These are phyloP conservation scores for Pocillopora verrucosa DNA, from an alignment of 64 coral and sea anemone genomes.

Conservation along the genomic window DNA sequence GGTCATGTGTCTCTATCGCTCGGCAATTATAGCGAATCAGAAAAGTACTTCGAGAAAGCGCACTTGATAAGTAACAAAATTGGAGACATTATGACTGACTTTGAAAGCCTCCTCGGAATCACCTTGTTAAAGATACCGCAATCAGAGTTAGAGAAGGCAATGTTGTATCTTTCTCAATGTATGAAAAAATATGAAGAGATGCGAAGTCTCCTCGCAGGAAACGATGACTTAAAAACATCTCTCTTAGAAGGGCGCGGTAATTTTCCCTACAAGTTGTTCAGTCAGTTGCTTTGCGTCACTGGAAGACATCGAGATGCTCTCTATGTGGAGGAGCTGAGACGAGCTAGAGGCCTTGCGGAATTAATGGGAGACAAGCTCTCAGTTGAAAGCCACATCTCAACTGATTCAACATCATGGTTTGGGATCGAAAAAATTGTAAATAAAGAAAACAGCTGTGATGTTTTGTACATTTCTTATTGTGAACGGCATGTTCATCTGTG, in stretches of 20 bases:
- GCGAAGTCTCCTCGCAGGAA: neutral
- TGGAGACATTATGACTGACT: neutral
- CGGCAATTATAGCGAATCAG: too few species aligned
- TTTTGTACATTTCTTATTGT: neutral
- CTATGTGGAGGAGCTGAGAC: neutral
- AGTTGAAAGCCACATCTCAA: neutral
- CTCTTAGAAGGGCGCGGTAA: neutral
- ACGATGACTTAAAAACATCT: neutral
- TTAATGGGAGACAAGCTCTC: neutral
- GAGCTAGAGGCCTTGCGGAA: neutral
- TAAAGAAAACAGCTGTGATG: neutral
- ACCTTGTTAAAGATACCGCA: neutral
- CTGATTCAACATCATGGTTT: neutral
- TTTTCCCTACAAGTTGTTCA: neutral
- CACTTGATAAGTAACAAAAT: too few species aligned
- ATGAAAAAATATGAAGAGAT: neutral
- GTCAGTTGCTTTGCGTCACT: neutral
- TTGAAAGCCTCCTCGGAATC: neutral
- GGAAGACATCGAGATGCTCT: neutral
- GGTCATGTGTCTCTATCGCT: too few species aligned
- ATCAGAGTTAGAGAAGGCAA: neutral
- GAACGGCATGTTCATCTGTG: neutral
- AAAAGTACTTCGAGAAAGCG: too few species aligned
- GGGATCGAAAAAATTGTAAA: neutral
- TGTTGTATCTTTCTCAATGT: neutral